A percentile compares a stretch with the other conserved stretches of the same genome.
These are phyloP conservation scores for Trinectes maculatus DNA, from an alignment of 2,113 vertebrate species.

Conservation along the genomic window DNA sequence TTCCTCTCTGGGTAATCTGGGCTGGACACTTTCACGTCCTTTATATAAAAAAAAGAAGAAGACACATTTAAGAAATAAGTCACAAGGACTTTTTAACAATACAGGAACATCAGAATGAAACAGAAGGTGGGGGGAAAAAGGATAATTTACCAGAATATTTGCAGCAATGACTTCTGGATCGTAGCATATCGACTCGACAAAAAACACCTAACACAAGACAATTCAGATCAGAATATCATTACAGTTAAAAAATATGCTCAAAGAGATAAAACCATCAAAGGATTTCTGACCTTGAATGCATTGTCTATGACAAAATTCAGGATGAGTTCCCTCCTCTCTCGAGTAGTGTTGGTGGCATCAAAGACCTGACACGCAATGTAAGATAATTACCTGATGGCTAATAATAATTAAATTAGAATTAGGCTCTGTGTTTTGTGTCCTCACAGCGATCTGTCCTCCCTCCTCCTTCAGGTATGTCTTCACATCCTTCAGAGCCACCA, in stretches of 20 bases:
- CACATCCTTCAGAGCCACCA: slow-evolving; percentile 93
- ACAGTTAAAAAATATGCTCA: neutral
- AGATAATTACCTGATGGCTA: neutral
- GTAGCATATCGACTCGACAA: slow-evolving; percentile 81
- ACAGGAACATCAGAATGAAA: neutral
- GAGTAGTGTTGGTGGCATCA: slow-evolving; percentile 84
- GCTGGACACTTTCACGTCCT: slow-evolving; percentile 98
- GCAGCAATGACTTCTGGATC: slow-evolving; percentile 83
- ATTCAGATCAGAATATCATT: neutral
- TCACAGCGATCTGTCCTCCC: slow-evolving; percentile 94
- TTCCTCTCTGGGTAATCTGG: slow-evolving; percentile 93
- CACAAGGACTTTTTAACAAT: neutral
- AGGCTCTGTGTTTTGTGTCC: slow-evolving; percentile 34
- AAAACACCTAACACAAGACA: slow-evolving; percentile 76
- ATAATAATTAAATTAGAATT: neutral
- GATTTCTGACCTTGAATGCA: slow-evolving; percentile 74
- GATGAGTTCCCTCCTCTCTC: slow-evolving; percentile 81
- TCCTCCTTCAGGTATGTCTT: slow-evolving; percentile 90
- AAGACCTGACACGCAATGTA: slow-evolving; percentile 73
- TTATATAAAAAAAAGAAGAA: no score
- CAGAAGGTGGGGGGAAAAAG: neutral
- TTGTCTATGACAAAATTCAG: slow-evolving; percentile 74
- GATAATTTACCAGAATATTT: slow-evolving; percentile 80
- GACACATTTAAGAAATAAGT: slow-evolving; percentile 12
- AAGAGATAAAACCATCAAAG: neutral